Conservation (phyloP, 2,113 vertebrate species). For the Hyperopisus bebe region DNA sequence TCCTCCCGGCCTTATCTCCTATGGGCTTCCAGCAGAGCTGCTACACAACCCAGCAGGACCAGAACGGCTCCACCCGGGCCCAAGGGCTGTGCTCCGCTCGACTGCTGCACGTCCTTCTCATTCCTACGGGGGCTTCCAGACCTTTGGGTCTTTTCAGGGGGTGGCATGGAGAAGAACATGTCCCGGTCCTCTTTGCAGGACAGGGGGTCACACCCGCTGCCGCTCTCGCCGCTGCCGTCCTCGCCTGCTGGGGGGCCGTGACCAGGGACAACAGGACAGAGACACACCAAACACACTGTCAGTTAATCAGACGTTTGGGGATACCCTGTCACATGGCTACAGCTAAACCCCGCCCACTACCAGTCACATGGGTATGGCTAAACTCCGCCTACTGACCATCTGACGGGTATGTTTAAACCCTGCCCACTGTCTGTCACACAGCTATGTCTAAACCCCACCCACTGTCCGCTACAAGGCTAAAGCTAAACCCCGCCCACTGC, state of each 20-base stretch:
- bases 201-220: slow-evolving; percentile 77
- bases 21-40: slow-evolving; percentile 49
- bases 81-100: slow-evolving; percentile 25
- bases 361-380: background rate
- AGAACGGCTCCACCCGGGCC: slow-evolving; percentile 40
- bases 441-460: background rate
- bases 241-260: slow-evolving; percentile 58
- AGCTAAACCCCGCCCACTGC: background rate
- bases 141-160: background rate
- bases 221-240: slow-evolving; percentile 73
- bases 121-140: slow-evolving; percentile 30
- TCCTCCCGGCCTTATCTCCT: slow-evolving; percentile 52
- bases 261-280: background rate
- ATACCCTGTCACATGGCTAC: background rate
- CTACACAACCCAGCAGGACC: slow-evolving; percentile 42
- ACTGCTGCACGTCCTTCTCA: slow-evolving; percentile 9
- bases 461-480: background rate
- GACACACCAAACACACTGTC: background rate
- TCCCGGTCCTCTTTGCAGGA: slow-evolving; percentile 60
- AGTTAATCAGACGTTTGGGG: background rate
- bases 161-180: slow-evolving; percentile 73
- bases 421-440: background rate
- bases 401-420: background rate
- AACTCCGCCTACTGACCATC: background rate
- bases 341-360: background rate